Conservation (phyloP, 2,888 invertebrate species). For the Drosophila yooni region DNA sequence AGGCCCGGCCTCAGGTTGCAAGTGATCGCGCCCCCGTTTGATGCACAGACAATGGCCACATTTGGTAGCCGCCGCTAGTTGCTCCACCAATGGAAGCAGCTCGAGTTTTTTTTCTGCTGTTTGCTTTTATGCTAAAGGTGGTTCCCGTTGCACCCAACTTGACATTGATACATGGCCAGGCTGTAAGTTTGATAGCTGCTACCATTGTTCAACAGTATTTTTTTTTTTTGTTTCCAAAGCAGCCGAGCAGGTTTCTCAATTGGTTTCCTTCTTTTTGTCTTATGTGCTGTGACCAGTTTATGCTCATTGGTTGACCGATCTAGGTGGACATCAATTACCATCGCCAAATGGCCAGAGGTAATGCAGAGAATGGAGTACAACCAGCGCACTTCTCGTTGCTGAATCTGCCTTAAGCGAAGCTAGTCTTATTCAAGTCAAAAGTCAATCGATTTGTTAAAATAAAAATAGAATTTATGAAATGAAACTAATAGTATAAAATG, state of each 20-base stretch:
- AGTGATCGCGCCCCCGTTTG: slow-evolving; percentile 41
- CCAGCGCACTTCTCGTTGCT: not conserved
- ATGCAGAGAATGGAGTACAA: not conserved
- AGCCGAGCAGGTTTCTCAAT: slow-evolving; percentile 50
- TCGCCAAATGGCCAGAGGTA: not conserved
- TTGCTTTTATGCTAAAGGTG: slow-evolving; percentile 48
- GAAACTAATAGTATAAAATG: too few species aligned
- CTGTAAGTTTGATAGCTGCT: slow-evolving; percentile 72
- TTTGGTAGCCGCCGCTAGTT: slow-evolving; percentile 23
- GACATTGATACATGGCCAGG: slow-evolving; percentile 78
- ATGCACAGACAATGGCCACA: slow-evolving; percentile 67
- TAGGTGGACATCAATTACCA: slow-evolving; percentile 49
- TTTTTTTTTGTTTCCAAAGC: slow-evolving; percentile 20
- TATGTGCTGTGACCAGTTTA: slow-evolving; percentile 26
- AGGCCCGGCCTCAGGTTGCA: slow-evolving; percentile 43
- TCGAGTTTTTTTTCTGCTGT: not conserved
- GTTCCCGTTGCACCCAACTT: slow-evolving; percentile 55
- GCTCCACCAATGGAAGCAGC: slow-evolving; percentile 50
- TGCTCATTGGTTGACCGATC: slow-evolving; percentile 57
- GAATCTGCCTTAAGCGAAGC: not conserved
- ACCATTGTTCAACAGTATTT: slow-evolving; percentile 57
- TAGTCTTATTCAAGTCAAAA: not conserved
- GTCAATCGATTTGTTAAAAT: not conserved
- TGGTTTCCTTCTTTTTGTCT: slow-evolving; percentile 34
- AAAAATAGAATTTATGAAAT: not conserved